Percentiles rank a stretch among this genome's conserved stretches.
Conservation (phyloP, 1,140 invertebrate genomes). For the Lucilia cuprina region DNA sequence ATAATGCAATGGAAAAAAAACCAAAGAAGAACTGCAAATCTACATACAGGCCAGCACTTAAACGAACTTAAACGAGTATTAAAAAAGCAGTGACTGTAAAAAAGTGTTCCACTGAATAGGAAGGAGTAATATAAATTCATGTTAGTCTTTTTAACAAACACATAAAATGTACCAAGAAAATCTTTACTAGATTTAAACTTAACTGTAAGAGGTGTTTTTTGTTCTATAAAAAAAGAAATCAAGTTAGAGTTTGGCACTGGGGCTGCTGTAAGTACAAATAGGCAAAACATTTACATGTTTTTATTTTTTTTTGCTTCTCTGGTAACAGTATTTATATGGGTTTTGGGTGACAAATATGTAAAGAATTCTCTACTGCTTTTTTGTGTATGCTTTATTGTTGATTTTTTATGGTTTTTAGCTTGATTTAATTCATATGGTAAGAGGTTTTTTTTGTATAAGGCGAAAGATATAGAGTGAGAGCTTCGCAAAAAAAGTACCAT, state of each 20-base stretch:
- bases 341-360: neutral
- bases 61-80: conserved; percentile 6
- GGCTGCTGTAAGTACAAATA: neutral
- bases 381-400: neutral
- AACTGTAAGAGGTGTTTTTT: neutral
- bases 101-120: neutral
- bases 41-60: conserved; percentile 13
- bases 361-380: neutral
- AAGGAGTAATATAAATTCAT: conserved; percentile 12
- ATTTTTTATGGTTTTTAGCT: conserved; percentile 7
- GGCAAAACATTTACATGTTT: conserved; percentile 11
- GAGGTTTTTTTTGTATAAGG: neutral
- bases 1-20: neutral
- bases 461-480: no score
- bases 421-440: conserved; percentile 15
- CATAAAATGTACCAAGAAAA: neutral
- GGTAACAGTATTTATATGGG: neutral
- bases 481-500: conserved; percentile 15
- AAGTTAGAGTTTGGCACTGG: neutral
- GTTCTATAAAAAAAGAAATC: neutral
- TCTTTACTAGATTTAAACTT: neutral
- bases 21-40: neutral
- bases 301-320: neutral
- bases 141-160: neutral
- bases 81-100: neutral